Base-by-base conservation (phyloP, 1,140 invertebrate genomes). In the Nomia melanderi region DNA sequence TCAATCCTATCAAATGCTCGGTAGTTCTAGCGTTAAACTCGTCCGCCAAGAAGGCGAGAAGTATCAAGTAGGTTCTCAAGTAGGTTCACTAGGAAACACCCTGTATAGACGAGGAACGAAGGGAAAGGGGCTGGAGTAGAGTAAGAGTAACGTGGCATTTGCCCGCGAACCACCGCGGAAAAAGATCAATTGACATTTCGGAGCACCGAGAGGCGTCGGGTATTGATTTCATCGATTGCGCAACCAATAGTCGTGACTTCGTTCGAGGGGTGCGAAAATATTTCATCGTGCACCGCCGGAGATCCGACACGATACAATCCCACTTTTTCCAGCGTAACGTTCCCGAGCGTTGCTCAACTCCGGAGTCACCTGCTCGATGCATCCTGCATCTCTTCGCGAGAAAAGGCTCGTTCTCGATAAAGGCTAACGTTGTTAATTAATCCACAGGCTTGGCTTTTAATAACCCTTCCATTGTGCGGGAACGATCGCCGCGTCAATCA, bases 191-290 rank as follows among this genome's bases (percentile, higher is more conserved):
- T 84, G 82, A 83, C 82, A 83, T 84, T 84, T 84, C 57, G 23
- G 17, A 23, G 60, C 25, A 41, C 50, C 25, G 60, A 29, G 77
- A 77, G 56, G 66, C 79, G 63, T 74, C 75, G 79, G 6, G 79
- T 76, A 84, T 84, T 70, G 82, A 69, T 84, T 84, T 83, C 81
- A 84, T 83, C 77, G 81, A 83, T 84, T 83, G 72, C 67, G 64
- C 81, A 79, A 76, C 20, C 25, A 14, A 12, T 36, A 39, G 6
- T 83, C 66, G 66, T 71, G 79, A 69, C 69, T 62, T 2, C 7
- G 39, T 9, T 17, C 50, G 65, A 76, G 54, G 77, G 66, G 73
- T 67, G 81, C 65, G 77, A 83, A 79, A 79, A 72, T 83, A 79
- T 76, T 79, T 76, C 71, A 56, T 41, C 36, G 17, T 44, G 29